Base-by-base conservation (phyloP, 2,888 invertebrate genomes). In the Crepidodera aurea region DNA sequence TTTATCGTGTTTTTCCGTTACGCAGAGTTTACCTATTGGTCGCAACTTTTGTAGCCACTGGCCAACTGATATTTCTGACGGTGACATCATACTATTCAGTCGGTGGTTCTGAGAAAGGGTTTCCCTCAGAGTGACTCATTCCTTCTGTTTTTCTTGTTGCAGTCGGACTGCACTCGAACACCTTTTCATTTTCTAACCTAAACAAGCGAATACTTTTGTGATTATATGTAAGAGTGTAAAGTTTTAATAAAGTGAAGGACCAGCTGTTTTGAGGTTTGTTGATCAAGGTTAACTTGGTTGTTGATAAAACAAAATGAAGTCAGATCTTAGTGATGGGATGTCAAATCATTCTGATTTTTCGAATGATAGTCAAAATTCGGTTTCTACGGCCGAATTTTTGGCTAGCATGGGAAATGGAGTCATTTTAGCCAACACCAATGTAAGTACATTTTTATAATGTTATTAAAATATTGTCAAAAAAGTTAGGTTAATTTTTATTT, bases 301-400 rank as follows among this genome's bases (percentile, higher is more conserved):
- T 60, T 60, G 27, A 37, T 58, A 50, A 39, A 56, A 62, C 60
- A 75, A 75, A 64, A 80, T 81, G 79, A 81, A 79, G 73, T 71
- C 81, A 68, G 81, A 81, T 59, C 71, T 79, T 56, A 79, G 78
- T 71, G 80, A 81, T 70, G 79, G 79, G 29, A 73, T 78, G 70
- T 81, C 80, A 27, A 79, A 81, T 65, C 76, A 81, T 72, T 81
- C 81, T 59, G 81, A 81, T 73, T 81, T 81, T 74, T 80, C 79
- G 19, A 79, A 79, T 70, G 81, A 81, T 68, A 79, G 79, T 59
- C 79, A 81, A 68, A 79, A 77, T 71, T 80, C 80, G 66, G 74
- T 78, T 68, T 79, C 80, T 37, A 77, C 77, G 3, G 75, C 73
- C 13, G 79, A 79, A 68, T 79, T 79, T 69, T 76, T 78, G 70